Percentiles rank a stretch among this genome's conserved stretches.
Conservation (phyloP, 2,113 vertebrate species). For the Entomyzon cyanotis region DNA sequence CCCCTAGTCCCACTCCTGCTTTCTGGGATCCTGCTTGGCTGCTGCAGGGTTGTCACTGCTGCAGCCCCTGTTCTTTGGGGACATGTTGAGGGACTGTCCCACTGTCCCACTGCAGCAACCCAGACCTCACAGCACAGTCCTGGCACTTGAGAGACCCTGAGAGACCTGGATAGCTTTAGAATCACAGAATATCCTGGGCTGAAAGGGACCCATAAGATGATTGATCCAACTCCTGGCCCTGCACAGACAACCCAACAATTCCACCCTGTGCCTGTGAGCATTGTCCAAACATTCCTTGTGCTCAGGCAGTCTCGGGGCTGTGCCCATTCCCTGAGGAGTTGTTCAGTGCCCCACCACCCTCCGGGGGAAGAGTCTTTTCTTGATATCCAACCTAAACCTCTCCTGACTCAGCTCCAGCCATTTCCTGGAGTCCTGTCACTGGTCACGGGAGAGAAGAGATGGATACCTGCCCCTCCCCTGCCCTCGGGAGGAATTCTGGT, state of each 20-base stretch:
- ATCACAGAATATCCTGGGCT: rapidly evolving
- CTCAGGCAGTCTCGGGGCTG: background rate
- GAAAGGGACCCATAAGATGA: background rate
- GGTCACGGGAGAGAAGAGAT: rapidly evolving
- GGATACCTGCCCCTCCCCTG: background rate
- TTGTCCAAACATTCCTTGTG: rapidly evolving
- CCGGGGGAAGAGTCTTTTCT: background rate
- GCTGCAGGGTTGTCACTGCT: background rate
- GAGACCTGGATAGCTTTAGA: rapidly evolving
- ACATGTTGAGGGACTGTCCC: rapidly evolving
- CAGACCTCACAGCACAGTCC: rapidly evolving
- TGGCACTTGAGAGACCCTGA: rapidly evolving
- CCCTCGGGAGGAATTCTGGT: background rate
- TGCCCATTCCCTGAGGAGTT: background rate
- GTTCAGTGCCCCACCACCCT: rapidly evolving
- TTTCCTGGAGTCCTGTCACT: background rate
- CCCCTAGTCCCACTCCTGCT: rapidly evolving
- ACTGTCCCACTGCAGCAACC: background rate
- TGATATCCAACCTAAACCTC: background rate
- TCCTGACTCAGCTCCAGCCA: background rate
- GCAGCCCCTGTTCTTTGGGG: rapidly evolving
- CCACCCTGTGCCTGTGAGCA: background rate
- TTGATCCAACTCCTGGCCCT: rapidly evolving
- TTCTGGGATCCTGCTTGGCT: rapidly evolving
- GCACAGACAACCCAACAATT: background rate